A percentile compares a stretch with the other conserved stretches of the same genome.
These are phyloP conservation scores for Philypnodon macrostomus DNA, from an alignment of 2,797 vertebrate genomes.

Conservation along the genomic window DNA sequence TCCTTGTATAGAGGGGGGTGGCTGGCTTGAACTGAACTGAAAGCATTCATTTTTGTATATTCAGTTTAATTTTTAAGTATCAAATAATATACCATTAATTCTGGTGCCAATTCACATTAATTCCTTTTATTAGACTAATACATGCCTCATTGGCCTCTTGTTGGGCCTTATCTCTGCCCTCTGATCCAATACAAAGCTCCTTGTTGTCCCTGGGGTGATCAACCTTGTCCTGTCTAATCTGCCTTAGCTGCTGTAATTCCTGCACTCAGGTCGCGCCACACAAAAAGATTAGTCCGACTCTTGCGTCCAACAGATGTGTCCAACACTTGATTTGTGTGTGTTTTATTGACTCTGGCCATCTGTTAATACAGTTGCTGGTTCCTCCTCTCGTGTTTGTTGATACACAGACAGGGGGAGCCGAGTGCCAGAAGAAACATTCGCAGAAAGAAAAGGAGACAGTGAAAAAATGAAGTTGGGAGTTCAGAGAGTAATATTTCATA, in stretches of 20 bases:
- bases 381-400: slow-evolving; percentile 77
- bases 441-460: slow-evolving; percentile 28
- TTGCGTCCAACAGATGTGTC: slow-evolving; percentile 76
- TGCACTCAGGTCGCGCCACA: slow-evolving; percentile 65
- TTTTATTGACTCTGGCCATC: slow-evolving; percentile 85
- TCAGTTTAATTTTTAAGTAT: slow-evolving; percentile 5
- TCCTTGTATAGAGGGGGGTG: no score
- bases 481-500: slow-evolving; percentile 47
- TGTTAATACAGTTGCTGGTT: slow-evolving; percentile 84
- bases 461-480: slow-evolving; percentile 35
- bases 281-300: slow-evolving; percentile 74
- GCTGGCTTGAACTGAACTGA: no score
- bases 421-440: slow-evolving; percentile 76
- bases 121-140: slow-evolving; percentile 45
- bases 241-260: slow-evolving; percentile 65
- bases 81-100: slow-evolving; percentile 24
- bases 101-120: slow-evolving; percentile 26
- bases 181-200: slow-evolving; percentile 55
- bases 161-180: slow-evolving; percentile 50
- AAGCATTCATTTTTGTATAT: no score
- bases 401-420: slow-evolving; percentile 66
- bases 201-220: slow-evolving; percentile 56
- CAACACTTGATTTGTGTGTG: slow-evolving; percentile 75
- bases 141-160: slow-evolving; percentile 31
- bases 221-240: slow-evolving; percentile 62